A percentile compares a stretch with the other conserved stretches of the same genome.
Conservation (phyloP, 2,113 vertebrate genomes). For the Ptilorrhoa leucosticta region DNA sequence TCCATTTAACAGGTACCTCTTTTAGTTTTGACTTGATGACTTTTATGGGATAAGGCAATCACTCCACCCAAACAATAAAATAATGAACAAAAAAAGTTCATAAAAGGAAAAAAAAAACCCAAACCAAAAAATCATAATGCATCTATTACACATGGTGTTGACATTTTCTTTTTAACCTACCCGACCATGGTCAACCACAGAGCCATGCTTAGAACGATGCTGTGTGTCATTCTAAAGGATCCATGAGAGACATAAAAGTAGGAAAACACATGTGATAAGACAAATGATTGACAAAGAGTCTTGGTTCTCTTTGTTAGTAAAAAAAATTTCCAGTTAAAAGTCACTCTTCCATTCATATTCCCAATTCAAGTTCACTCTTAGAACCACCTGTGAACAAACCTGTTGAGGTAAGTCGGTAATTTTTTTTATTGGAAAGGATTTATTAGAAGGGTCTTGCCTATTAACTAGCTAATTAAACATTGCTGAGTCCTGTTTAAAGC, state of each 20-base stretch:
- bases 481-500: not conserved
- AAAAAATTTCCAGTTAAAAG: not conserved
- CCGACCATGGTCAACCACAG: constrained; percentile 83
- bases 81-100: not conserved
- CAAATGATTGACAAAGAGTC: not conserved
- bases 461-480: not conserved
- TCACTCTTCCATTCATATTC: not conserved
- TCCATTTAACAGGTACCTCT: not conserved
- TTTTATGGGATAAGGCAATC: not conserved
- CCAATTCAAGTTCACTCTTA: not conserved
- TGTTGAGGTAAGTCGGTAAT: not conserved
- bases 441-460: not conserved
- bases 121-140: not conserved
- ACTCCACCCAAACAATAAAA: not conserved
- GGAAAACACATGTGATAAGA: constrained; percentile 42
- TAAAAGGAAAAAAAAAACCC: not conserved
- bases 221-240: constrained; percentile 71
- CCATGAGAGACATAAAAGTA: constrained; percentile 61
- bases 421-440: not conserved
- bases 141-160: not conserved
- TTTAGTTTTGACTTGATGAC: not conserved
- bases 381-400: not conserved
- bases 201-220: constrained; percentile 76
- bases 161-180: constrained; percentile 76
- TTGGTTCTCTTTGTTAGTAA: not conserved